Conservation (phyloP, 64 coral and sea anemone species). For the Stylophora pistillata region DNA sequence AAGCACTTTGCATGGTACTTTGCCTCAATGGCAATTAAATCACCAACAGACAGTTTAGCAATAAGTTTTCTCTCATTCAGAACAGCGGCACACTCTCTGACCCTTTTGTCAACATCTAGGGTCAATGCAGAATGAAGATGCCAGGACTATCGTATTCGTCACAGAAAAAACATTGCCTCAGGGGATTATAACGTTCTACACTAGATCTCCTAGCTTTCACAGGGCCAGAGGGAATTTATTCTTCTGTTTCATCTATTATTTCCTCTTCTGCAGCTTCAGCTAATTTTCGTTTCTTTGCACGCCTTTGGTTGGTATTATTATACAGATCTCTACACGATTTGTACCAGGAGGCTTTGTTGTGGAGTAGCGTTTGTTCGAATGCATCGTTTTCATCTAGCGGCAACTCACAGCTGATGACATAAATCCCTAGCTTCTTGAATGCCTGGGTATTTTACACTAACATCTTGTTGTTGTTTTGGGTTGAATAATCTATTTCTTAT, state of each 20-base stretch:
- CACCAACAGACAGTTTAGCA: too few species aligned
- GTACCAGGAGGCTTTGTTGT: constrained; percentile 36
- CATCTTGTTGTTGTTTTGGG: too few species aligned
- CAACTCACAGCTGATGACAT: too few species aligned
- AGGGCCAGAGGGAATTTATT: background rate
- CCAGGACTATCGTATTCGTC: too few species aligned
- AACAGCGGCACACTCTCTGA: constrained; percentile 49
- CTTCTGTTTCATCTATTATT: too few species aligned
- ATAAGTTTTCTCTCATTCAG: constrained; percentile 40
- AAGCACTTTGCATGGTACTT: too few species aligned
- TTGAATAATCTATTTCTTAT: too few species aligned
- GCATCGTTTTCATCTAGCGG: background rate
- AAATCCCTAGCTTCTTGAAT: constrained; percentile 34
- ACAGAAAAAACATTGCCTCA: too few species aligned
- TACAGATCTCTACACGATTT: constrained; percentile 28
- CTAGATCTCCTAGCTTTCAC: constrained; percentile 30
- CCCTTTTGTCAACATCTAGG: constrained; percentile 43
- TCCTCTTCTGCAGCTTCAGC: constrained; percentile 31
- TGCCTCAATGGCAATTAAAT: too few species aligned
- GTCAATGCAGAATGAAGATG: constrained; percentile 32
- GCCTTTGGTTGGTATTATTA: constrained; percentile 49
- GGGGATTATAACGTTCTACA: background rate
- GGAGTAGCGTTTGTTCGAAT: background rate
- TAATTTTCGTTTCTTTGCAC: constrained; percentile 33
- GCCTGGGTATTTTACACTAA: background rate